A percentile compares a stretch with the other conserved stretches of the same genome.
These are phyloP conservation scores for Deroplatys truncata DNA, from an alignment of 2,888 invertebrate genomes.

Conservation along the genomic window DNA sequence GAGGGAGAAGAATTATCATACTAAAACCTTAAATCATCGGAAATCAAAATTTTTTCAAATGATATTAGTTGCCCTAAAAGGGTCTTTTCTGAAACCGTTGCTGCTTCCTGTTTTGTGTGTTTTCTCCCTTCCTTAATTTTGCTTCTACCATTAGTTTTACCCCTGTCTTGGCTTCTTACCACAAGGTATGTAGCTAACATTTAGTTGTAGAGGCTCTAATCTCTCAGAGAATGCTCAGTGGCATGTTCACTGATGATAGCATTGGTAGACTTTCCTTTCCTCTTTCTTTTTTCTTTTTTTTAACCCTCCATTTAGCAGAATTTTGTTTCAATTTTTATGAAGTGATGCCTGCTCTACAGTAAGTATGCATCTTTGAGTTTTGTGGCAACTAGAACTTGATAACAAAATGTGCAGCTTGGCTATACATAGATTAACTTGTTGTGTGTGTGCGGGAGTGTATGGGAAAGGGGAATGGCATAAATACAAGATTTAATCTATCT, in stretches of 20 bases:
- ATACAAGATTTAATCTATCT: too few relatives aligned
- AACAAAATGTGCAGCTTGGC: neutral
- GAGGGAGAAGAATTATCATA: neutral
- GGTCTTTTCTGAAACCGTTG: conserved; percentile 68
- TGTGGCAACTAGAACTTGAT: neutral
- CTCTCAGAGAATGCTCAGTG: neutral
- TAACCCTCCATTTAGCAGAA: neutral
- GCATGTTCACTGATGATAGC: neutral
- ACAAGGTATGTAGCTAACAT: conserved; percentile 14
- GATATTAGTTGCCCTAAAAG: conserved; percentile 59
- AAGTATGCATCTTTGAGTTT: neutral
- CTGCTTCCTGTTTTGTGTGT: conserved; percentile 38
- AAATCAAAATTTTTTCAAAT: conserved; percentile 6
- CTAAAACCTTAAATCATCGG: neutral
- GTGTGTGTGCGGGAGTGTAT: neutral
- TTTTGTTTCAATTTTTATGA: neutral
- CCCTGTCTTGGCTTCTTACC: conserved; percentile 16
- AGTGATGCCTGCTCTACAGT: conserved; percentile 1
- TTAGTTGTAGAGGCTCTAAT: conserved; percentile 5
- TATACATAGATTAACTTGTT: neutral
- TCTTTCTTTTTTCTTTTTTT: neutral
- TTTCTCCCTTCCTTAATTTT: neutral
- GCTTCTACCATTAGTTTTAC: neutral
- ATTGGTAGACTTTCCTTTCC: neutral
- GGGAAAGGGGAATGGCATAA: neutral